phyloP scores from a whole-genome alignment of 2,888 invertebrate species.

The Tetheella fluctuosa region DNA sequence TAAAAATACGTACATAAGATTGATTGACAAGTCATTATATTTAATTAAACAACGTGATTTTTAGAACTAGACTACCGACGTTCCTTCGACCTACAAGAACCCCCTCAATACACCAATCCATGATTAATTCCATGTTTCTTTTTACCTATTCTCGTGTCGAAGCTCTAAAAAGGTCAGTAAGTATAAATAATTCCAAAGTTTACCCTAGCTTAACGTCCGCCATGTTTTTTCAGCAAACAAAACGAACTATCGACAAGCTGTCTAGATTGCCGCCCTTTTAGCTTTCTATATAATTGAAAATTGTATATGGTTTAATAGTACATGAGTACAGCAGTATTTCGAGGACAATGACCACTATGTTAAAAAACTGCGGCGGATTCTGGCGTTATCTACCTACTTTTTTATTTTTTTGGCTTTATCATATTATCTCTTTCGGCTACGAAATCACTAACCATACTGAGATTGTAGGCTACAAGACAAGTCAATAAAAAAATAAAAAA shows the following conservation, averaged over 20 bases:
- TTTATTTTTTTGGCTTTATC: not conserved
- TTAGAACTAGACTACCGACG: too few relatives aligned
- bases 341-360: not conserved
- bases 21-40: too few relatives aligned
- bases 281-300: constrained; percentile 4
- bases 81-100: not conserved
- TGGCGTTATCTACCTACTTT: too few relatives aligned
- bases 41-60: too few relatives aligned
- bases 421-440: too few relatives aligned
- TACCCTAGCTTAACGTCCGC: constrained; percentile 11
- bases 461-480: too few relatives aligned
- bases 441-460: too few relatives aligned
- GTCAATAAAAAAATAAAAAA: too few relatives aligned
- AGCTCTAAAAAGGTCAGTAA: constrained; percentile 12
- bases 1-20: too few relatives aligned
- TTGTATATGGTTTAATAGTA: not conserved
- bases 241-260: constrained; percentile 12
- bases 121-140: not conserved
- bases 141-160: not conserved
- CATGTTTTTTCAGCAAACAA: constrained; percentile 21
- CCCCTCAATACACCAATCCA: not conserved
- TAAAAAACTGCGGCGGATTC: not conserved
- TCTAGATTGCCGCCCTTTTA: constrained; percentile 14
- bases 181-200: constrained; percentile 1
- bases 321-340: not conserved